Base-by-base conservation (phyloP, 37 sponge, comb jelly and placozoan species). In the Aphrocallistes beatrix region DNA sequence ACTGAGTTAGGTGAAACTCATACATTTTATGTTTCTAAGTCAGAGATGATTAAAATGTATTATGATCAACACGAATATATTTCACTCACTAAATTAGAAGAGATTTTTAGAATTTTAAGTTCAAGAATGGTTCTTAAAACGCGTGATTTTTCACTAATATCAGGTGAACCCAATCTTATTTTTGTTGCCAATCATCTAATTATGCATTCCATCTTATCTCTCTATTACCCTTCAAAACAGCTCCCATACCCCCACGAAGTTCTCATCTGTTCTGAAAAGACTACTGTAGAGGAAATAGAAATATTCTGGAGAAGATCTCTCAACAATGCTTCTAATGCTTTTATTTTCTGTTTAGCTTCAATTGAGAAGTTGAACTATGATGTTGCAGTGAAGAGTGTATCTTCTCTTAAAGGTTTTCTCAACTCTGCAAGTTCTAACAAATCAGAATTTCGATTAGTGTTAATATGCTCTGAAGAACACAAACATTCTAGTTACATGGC, bases 221-320 rank as follows among this genome's bases (percentile, higher is more conserved):
- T 60, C 8, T 60, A 60, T 13, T 13, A 19, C 34, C 6, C 10
- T 19, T 32, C 34, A 32, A 30, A 13, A 8, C 8, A 6, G 3
- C 8, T 60, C 3, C 75, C 75, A 19, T 60, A 3, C 6, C 75
- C 8, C 34, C 75, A 60, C 34, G 75, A 60, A 28, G 75, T 60
- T 19, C 34, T 60, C 32, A 60, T 60, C 34, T 60, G 75, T 13
- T 60, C 75, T 60, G 75, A 60, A 30, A 19, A 60, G 8, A 60
- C 75, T 60, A 60, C 75, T 32, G 25, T 13, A 32, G 75, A 60
- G n/a, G 75, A 60, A 1, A 13, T 60, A 60, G 75, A 60, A 8
- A 60, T 60, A 60, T 60, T 60, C 34, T 60, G 75, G 75, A 60
- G 75, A 60, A 60, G 75, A 60, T 3, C 75, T 13, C 21, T 60